phyloP scores from a whole-genome alignment of 2,113 vertebrate genomes.

The Indicator maculatus region DNA sequence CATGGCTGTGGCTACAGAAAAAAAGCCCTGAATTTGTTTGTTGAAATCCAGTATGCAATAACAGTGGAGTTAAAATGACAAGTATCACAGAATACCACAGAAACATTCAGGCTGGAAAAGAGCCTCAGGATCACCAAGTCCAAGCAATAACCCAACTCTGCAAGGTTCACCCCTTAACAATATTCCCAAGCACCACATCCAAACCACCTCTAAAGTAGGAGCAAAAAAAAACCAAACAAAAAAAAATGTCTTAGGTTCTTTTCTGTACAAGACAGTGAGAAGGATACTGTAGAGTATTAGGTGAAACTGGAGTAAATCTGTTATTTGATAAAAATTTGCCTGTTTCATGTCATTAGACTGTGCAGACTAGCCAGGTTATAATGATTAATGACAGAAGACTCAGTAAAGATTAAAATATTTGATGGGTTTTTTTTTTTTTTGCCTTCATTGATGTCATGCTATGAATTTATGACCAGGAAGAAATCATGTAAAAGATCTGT shows the following conservation, averaged over 20 bases:
- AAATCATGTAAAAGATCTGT: slow-evolving; percentile 65
- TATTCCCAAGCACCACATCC: too few relatives aligned
- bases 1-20: neutral
- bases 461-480: slow-evolving; percentile 75
- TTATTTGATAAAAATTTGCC: slow-evolving; percentile 26
- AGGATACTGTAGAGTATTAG: neutral
- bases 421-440: slow-evolving; percentile 34
- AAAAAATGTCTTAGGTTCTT: neutral
- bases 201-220: too few relatives aligned
- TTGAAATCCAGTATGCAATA: neutral
- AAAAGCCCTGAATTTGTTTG: neutral
- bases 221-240: too few relatives aligned
- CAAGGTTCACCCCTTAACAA: too few relatives aligned
- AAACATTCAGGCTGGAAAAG: too few relatives aligned
- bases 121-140: too few relatives aligned
- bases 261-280: neutral
- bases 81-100: too few relatives aligned
- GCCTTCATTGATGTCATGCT: slow-evolving; percentile 72
- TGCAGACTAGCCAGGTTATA: slow-evolving; percentile 45
- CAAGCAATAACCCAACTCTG: too few relatives aligned
- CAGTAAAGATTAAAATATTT: slow-evolving; percentile 73
- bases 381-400: slow-evolving; percentile 65
- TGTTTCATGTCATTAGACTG: slow-evolving; percentile 37
- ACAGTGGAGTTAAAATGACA: too few relatives aligned
- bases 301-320: slow-evolving; percentile 30